Evolutionary conservation across 2,888 invertebrate genomes (phyloP), one percentile per base, ranked within the genome.

Genomic region (Alsophila aescularia): DNA sequence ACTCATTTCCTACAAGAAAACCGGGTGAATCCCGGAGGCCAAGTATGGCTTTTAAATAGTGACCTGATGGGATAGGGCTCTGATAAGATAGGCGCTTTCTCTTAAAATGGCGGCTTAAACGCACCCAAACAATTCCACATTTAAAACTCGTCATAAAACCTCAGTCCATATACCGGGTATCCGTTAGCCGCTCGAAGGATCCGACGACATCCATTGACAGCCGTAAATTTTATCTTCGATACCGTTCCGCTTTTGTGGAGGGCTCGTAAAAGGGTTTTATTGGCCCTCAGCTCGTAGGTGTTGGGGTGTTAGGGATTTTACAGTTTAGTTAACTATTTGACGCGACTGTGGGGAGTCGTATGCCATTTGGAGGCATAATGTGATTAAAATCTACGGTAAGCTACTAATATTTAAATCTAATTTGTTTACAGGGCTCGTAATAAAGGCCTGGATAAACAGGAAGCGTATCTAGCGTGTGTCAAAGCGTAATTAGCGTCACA

Each of bases 171-270:
- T n/a, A n/a, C n/a, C n/a, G n/a, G 52, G 58, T 58, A 52, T 42
- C 52, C 50, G 54, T 58, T 58, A 61, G 58, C 48, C 58, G 60
- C n/a, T 63, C 60, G 54, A 62, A 54, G 54, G 37, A 62, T 54
- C 57, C 57, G 52, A 7, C 48, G 53, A 52, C 61, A 48, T 52
- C 57, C 59, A 56, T 58, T 40, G 52, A 53, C 59, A 57, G 51
- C 43, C 52, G 52, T 65, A 61, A 62, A 58, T 52, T 60, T 65
- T 65, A 65, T 65, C 62, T 62, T 27, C 18, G 47, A 21, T 43
- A 36, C 43, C 52, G 52, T 57, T 52, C 18, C 57, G 52, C 57
- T 54, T 49, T 54, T 54, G 54, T 54, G 32, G 42, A 49, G 49
- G 14, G 15, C 36, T 42, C 55, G 50, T 56, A 56, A 56, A 56